Conservation (phyloP, 92 coral and sea anemone species). For the Zoanthus sociatus region DNA sequence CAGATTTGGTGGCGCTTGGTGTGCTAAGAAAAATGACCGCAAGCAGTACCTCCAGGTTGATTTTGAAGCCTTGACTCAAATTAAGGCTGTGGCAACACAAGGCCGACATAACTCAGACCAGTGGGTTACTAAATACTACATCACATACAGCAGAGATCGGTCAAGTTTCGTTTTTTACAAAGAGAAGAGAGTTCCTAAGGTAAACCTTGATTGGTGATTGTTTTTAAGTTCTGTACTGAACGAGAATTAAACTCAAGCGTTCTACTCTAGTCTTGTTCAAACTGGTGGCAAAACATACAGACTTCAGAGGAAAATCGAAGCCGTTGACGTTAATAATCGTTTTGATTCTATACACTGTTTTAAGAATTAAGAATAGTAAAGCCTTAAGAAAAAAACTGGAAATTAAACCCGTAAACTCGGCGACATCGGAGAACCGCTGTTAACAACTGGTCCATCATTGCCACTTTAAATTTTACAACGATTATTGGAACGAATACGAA, state of each 20-base stretch:
- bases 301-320: too few species aligned
- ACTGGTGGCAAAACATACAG: too few species aligned
- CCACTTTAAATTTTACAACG: too few species aligned
- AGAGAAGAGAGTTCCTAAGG: constrained; percentile 63
- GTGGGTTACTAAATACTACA: constrained; percentile 81
- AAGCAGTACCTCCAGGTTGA: constrained; percentile 79
- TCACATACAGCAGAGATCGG: constrained; percentile 77
- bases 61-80: constrained; percentile 61
- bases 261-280: too few species aligned
- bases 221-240: not conserved
- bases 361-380: too few species aligned
- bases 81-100: constrained; percentile 73
- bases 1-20: constrained; percentile 79
- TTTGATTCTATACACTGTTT: too few species aligned
- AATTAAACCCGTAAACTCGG: too few species aligned
- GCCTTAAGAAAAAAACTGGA: too few species aligned
- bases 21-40: constrained; percentile 68
- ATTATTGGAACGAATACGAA: too few species aligned
- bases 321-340: too few species aligned
- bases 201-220: constrained; percentile 3
- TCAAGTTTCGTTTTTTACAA: constrained; percentile 64
- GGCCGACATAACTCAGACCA: constrained; percentile 79
- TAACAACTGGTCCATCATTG: too few species aligned
- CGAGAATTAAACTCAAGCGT: not conserved
- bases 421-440: too few species aligned